phyloP scores from a whole-genome alignment of 2,113 vertebrate genomes.

The Myotis brandtii region DNA sequence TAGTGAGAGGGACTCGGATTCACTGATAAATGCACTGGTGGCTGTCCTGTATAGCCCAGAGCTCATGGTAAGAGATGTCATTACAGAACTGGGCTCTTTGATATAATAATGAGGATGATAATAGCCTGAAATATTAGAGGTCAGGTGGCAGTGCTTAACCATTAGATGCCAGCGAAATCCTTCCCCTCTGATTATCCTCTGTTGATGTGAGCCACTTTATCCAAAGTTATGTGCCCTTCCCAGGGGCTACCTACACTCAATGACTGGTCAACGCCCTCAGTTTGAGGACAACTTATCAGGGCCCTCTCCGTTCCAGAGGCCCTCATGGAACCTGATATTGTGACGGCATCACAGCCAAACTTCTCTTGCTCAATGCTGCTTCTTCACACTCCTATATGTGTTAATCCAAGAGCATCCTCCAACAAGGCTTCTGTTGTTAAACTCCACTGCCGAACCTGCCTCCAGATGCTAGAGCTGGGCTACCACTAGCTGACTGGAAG shows the following conservation, averaged over 20 bases:
- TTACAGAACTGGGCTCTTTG: neutral
- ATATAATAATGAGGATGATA: neutral
- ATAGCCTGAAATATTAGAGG: neutral
- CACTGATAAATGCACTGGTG: neutral
- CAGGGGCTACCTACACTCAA: neutral
- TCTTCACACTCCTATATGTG: neutral
- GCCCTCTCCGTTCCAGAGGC: neutral
- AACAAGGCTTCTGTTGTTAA: neutral
- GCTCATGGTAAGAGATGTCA: neutral
- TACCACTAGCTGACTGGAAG: neutral
- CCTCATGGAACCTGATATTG: neutral
- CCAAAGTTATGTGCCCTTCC: neutral
- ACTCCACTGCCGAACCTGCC: neutral
- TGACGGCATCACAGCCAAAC: neutral
- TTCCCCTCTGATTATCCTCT: neutral
- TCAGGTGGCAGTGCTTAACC: neutral
- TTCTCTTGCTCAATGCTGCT: neutral
- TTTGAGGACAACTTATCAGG: neutral
- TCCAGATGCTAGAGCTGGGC: neutral
- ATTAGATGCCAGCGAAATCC: neutral
- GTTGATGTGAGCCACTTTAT: neutral
- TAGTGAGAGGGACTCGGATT: neutral
- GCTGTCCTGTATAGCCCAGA: neutral
- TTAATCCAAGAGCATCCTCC: neutral
- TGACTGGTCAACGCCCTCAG: neutral